phyloP scores from a whole-genome alignment of 2,888 invertebrate genomes.

The Rhabditoides inermis region DNA sequence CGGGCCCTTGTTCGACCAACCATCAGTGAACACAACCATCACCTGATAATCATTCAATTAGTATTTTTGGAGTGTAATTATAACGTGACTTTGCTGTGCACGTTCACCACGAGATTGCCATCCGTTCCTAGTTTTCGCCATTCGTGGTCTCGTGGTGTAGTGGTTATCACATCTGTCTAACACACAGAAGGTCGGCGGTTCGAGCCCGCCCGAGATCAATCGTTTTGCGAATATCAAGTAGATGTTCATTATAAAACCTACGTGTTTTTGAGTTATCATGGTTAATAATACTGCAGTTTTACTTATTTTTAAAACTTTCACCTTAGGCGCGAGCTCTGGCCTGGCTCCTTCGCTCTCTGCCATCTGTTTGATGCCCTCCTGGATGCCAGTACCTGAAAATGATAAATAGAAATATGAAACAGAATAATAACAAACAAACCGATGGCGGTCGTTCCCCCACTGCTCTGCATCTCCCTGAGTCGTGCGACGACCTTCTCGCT shows the following conservation, averaged over 20 bases:
- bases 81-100: too few relatives aligned
- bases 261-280: too few relatives aligned
- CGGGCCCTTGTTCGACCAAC: constrained; percentile 48
- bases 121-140: too few relatives aligned
- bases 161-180: too few relatives aligned
- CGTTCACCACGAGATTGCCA: too few relatives aligned
- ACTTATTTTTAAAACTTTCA: not conserved
- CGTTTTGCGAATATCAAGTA: too few relatives aligned
- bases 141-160: too few relatives aligned
- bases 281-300: not conserved
- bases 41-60: too few relatives aligned
- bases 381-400: constrained; percentile 40
- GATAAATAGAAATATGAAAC: not conserved
- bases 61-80: too few relatives aligned
- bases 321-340: constrained; percentile 45
- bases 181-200: too few relatives aligned
- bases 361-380: constrained; percentile 38
- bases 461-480: constrained; percentile 31
- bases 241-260: too few relatives aligned
- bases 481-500: constrained; percentile 36
- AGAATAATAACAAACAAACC: constrained; percentile 17
- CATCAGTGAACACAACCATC: constrained; percentile 50
- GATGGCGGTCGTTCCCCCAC: constrained; percentile 47
- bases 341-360: constrained; percentile 44
- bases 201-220: too few relatives aligned